Conservation (phyloP, 2,797 vertebrate species). For the Cyclopterus lumpus region DNA sequence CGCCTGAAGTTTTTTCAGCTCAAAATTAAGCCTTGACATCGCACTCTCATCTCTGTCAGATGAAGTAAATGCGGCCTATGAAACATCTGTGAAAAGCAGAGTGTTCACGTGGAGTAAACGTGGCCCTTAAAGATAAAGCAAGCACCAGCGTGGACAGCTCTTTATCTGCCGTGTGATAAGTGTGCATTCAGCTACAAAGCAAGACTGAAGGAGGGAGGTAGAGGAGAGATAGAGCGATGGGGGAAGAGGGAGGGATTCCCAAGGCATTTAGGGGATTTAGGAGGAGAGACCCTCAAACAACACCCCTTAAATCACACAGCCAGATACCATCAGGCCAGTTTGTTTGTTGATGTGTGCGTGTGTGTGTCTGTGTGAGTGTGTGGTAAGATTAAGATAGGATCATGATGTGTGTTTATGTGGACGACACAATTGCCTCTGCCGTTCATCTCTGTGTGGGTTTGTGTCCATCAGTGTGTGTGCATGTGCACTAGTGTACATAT, state of each 20-base stretch:
- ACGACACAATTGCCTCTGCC: conserved; percentile 48
- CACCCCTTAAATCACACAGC: conserved; percentile 73
- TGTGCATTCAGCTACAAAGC: conserved; percentile 77
- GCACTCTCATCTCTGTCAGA: conserved; percentile 58
- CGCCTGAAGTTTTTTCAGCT: conserved; percentile 43
- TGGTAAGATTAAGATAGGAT: conserved; percentile 67
- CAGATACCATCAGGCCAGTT: conserved; percentile 74
- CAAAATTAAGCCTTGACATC: conserved; percentile 52
- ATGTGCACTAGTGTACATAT: background rate
- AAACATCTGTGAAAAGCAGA: conserved; percentile 68
- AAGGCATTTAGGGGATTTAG: conserved; percentile 80
- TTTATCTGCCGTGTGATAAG: conserved; percentile 82
- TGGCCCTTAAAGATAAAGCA: conserved; percentile 80
- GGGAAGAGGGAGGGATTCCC: conserved; percentile 72
- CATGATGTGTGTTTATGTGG: conserved; percentile 58
- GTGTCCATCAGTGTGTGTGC: conserved; percentile 14
- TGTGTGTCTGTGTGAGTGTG: conserved; percentile 17
- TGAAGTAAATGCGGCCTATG: conserved; percentile 48
- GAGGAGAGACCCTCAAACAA: conserved; percentile 80
- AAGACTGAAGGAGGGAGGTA: conserved; percentile 60
- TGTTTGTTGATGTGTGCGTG: conserved; percentile 49
- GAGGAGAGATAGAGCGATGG: conserved; percentile 59
- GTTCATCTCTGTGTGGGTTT: conserved; percentile 37
- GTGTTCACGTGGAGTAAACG: conserved; percentile 70
- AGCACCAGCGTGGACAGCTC: conserved; percentile 67